phyloP scores from a whole-genome alignment of 2,113 vertebrate species.

The Merops nubicus region DNA sequence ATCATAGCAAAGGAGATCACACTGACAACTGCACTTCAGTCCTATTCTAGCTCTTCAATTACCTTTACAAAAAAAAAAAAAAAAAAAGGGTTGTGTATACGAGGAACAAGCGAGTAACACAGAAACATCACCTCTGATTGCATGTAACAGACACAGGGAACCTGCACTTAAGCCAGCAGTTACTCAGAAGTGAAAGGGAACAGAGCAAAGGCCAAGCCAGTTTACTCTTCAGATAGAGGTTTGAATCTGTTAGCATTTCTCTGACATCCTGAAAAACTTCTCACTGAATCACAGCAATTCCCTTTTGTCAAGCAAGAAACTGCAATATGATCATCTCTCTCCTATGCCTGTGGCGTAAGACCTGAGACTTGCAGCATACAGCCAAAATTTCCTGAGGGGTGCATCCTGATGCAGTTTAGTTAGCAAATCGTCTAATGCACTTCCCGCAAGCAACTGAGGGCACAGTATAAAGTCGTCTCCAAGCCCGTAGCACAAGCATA shows the following conservation, averaged over 20 bases:
- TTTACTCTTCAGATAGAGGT: neutral
- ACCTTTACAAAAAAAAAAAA: too few relatives aligned
- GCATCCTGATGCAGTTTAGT: neutral
- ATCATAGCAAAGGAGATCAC: neutral
- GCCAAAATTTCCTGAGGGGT: neutral
- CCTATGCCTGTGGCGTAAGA: neutral
- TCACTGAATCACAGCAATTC: rapidly evolving
- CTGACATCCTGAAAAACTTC: neutral
- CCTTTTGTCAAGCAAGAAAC: neutral
- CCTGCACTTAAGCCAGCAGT: neutral
- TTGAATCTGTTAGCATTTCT: neutral
- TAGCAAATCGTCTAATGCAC: neutral
- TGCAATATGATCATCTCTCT: neutral
- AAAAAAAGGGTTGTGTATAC: rapidly evolving
- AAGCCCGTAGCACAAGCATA: neutral
- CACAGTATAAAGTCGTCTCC: neutral
- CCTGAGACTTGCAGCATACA: neutral
- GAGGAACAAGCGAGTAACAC: neutral
- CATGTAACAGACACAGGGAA: neutral
- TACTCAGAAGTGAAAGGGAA: neutral
- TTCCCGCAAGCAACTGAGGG: neutral
- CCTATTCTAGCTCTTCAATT: neutral
- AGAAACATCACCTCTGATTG: neutral
- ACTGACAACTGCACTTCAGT: neutral
- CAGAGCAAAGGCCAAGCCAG: neutral